A percentile compares a stretch with the other conserved stretches of the same genome.
Evolutionary conservation across 30 jellyfish, hydroid and myxozoan species (phyloP).

Genomic region (Rhopilema esculentum): DNA sequence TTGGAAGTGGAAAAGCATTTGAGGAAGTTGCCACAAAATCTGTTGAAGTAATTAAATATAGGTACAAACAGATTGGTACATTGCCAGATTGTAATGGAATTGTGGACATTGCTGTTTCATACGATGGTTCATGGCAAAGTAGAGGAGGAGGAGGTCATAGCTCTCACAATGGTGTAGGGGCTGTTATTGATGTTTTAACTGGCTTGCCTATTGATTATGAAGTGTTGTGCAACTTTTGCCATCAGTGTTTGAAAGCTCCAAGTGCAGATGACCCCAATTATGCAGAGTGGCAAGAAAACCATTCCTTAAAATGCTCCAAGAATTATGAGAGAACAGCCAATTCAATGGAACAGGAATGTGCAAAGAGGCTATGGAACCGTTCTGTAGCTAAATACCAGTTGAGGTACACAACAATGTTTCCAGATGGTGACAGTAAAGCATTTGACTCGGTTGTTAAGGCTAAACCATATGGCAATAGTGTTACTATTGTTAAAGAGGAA

Average conservation of each 20-base stretch:
- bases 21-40: too few species aligned
- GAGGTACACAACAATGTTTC: conserved; percentile 54
- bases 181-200: conserved; percentile 54
- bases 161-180: conserved; percentile 60
- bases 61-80: too few species aligned
- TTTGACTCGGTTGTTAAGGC: conserved; percentile 36
- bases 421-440: conserved; percentile 68
- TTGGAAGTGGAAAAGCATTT: too few species aligned
- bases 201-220: conserved; percentile 70
- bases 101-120: conserved; percentile 52
- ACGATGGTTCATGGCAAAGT: conserved; percentile 64
- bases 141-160: conserved; percentile 67
- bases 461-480: conserved; percentile 20
- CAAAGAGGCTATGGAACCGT: conserved; percentile 36
- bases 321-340: conserved; percentile 31
- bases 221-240: conserved; percentile 26
- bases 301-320: conserved; percentile 1
- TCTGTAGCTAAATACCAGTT: conserved; percentile 18
- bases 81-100: background rate
- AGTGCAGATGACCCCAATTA: conserved; percentile 7
- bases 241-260: conserved; percentile 2
- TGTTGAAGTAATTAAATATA: too few species aligned
- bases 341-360: conserved; percentile 71
- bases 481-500: conserved; percentile 40
- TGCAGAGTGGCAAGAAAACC: conserved; percentile 28